These are phyloP conservation scores for Lycaon pictus DNA, from an alignment of 2,113 vertebrate genomes.

Conservation along the genomic window DNA sequence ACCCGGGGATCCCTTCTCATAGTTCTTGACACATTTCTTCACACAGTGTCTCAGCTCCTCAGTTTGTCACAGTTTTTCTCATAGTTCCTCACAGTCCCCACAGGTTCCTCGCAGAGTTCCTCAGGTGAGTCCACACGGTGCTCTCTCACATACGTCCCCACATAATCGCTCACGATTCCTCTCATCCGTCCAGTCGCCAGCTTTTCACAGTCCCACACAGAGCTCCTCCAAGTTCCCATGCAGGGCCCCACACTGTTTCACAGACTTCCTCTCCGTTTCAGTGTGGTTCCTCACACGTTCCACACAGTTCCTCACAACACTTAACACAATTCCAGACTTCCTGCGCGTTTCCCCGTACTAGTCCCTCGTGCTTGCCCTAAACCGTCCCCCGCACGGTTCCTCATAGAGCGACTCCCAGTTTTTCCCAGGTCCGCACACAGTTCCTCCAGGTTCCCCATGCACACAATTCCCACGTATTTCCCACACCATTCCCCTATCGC, in stretches of 20 bases:
- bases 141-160: background rate
- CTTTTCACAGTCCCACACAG: background rate
- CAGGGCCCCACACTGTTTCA: background rate
- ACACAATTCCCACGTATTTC: background rate
- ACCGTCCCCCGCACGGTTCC: background rate
- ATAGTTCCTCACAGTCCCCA: background rate
- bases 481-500: background rate
- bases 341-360: background rate
- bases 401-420: background rate
- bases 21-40: background rate
- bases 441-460: background rate
- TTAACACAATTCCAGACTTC: background rate
- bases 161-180: background rate
- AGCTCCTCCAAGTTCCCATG: background rate
- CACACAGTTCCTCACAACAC: background rate
- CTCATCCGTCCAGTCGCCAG: too few species aligned
- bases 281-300: background rate
- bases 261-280: background rate
- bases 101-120: background rate
- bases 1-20: background rate
- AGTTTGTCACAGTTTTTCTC: background rate
- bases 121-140: background rate
- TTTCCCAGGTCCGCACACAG: background rate
- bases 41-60: background rate
- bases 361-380: background rate